These are phyloP conservation scores for Aphelinus certus DNA, from an alignment of 1,140 invertebrate species.

Conservation along the genomic window DNA sequence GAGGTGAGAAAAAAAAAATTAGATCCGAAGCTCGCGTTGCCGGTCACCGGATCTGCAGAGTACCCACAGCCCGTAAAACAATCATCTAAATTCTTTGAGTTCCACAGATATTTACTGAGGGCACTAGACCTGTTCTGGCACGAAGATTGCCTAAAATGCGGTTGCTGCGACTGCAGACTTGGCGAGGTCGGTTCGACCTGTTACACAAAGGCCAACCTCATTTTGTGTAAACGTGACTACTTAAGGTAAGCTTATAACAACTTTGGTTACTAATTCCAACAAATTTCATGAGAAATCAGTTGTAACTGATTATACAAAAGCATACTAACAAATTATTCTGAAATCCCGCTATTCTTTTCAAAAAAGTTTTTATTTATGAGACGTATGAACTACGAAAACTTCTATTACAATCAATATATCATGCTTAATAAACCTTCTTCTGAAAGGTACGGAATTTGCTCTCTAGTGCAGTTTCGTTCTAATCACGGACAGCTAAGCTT, in stretches of 20 bases:
- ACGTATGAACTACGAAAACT: too few relatives aligned
- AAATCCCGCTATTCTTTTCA: too few relatives aligned
- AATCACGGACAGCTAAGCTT: too few relatives aligned
- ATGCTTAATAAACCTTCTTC: too few relatives aligned
- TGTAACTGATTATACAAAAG: too few relatives aligned
- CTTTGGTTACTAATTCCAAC: too few relatives aligned
- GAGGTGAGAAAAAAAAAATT: constrained; percentile 57
- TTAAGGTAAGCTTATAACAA: constrained; percentile 74
- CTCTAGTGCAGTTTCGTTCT: too few relatives aligned
- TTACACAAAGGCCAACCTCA: constrained; percentile 91
- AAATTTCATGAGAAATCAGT: too few relatives aligned
- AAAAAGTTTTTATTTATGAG: too few relatives aligned
- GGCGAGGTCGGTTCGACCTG: constrained; percentile 92
- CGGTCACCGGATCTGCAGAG: neutral
- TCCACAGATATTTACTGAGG: constrained; percentile 73
- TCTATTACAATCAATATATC: too few relatives aligned
- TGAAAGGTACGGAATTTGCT: too few relatives aligned
- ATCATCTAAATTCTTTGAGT: neutral
- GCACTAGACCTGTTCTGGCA: constrained; percentile 92
- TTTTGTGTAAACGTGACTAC: constrained; percentile 93
- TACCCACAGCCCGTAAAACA: neutral
- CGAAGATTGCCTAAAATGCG: constrained; percentile 93
- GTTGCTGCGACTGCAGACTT: constrained; percentile 90
- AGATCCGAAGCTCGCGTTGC: neutral
- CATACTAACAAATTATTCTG: too few relatives aligned